Percentiles rank a stretch among this genome's conserved stretches.
Evolutionary conservation across 2,113 vertebrate species (phyloP).

Genomic region (Riparia riparia): DNA sequence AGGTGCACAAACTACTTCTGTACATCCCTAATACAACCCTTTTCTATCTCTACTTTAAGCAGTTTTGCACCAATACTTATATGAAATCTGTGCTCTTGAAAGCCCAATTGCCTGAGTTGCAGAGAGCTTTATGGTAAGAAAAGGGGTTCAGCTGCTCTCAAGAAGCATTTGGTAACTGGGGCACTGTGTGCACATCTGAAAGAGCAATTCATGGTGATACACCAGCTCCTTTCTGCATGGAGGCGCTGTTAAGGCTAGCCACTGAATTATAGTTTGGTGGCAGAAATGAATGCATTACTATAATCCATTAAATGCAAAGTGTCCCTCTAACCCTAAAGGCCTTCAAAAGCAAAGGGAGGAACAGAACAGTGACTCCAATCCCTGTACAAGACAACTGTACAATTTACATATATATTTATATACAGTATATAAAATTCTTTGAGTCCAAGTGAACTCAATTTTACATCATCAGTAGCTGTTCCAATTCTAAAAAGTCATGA

Average conservation of each 20-base stretch:
- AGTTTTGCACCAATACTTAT: background rate
- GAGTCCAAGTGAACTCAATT: conserved; percentile 65
- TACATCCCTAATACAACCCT: background rate
- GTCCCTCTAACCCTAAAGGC: conserved; percentile 15
- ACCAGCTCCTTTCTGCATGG: background rate
- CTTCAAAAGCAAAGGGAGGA: conserved; percentile 30
- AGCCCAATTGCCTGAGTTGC: background rate
- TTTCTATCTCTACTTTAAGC: background rate
- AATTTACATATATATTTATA: conserved; percentile 88
- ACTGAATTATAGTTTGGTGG: background rate
- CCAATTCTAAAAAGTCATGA: conserved; percentile 54
- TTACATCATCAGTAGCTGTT: conserved; percentile 83
- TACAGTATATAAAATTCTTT: conserved; percentile 83
- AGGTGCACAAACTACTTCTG: background rate
- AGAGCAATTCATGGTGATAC: background rate
- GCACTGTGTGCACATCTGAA: background rate
- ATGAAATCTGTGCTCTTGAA: background rate
- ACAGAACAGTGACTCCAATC: conserved; percentile 66
- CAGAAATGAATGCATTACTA: conserved; percentile 21
- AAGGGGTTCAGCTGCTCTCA: background rate
- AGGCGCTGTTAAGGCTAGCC: background rate
- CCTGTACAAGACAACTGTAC: conserved; percentile 85
- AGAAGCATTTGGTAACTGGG: background rate
- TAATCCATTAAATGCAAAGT: background rate
- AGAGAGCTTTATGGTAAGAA: background rate